Percentiles rank a stretch among this genome's conserved stretches.
Conservation (phyloP, 2,797 vertebrate species). For the Cephalopachus bancanus region DNA sequence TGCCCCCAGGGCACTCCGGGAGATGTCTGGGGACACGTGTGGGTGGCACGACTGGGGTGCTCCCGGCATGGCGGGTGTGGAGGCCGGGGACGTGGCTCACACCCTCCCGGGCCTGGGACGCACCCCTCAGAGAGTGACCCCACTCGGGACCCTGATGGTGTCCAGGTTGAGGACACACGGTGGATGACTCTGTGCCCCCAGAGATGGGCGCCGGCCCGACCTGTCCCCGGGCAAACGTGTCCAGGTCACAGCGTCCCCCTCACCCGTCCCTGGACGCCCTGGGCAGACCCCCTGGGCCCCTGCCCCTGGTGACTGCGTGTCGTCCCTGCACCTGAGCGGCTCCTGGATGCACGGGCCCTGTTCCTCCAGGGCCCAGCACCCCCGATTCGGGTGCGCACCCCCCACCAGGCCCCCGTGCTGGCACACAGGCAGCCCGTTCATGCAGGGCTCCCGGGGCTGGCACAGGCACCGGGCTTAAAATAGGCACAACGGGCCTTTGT, state of each 20-base stretch:
- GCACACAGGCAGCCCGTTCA: constrained; percentile 53
- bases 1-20: neutral
- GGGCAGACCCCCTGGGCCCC: no score
- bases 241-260: neutral
- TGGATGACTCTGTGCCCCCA: no score
- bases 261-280: neutral
- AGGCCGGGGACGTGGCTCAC: neutral
- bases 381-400: neutral
- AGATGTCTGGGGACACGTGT: neutral
- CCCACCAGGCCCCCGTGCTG: fast-evolving
- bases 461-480: constrained; percentile 45
- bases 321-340: neutral
- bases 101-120: neutral
- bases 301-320: neutral
- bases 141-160: no score
- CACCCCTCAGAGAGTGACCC: neutral
- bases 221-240: neutral
- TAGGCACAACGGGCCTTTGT: constrained; percentile 68
- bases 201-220: no score
- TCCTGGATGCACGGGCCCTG: neutral
- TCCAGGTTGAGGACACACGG: no score
- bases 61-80: neutral
- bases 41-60: neutral
- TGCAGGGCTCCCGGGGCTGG: constrained; percentile 35
- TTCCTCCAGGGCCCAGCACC: neutral